Base-by-base conservation (phyloP, 2,797 vertebrate species). In the Siniperca obscura region DNA sequence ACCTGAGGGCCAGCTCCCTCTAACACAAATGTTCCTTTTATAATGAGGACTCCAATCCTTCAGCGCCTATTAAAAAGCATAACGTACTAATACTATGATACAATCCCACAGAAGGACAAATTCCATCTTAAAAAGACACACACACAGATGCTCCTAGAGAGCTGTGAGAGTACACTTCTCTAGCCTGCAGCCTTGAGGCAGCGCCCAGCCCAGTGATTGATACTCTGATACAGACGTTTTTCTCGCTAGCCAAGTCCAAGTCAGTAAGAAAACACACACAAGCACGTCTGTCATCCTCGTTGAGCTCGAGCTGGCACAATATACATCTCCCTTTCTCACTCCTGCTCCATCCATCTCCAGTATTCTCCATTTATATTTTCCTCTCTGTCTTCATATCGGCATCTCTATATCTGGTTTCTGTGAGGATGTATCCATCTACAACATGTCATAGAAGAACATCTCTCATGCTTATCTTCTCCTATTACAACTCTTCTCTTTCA, bases 121-220 rank as follows among this genome's bases (percentile, higher is more conserved):
- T 57, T 60, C 50, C 19, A 70, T 65, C 71, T 70, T 59, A 34
- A 65, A 84, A 14, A 74, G 34, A 76, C 9, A 70, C 25, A 50
- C 46, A 76, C 40, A 81, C 55, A 86, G 38, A 79, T 44, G 42
- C 71, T 76, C 57, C 46, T 56, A 73, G 42, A 80, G 56, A 76
- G 77, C 81, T 42, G 30, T 17, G 60, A 80, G 74, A 86, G 70
- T 62, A 74, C 36, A 80, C 72, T 73, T 77, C 61, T 89, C 48
- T 48, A 55, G 80, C 70, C 81, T 88, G 74, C 87, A 92, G 90
- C 80, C 86, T 88, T 52, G 83, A 92, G 88, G 82, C 90, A 89
- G 86, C 72, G 74, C 90, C 86, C 86, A 81, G 83, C 84, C 78
- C 84, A 72, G 78, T 91, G 90, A 91, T 82, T 87, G 85, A 93